These are phyloP conservation scores for Sebastes nivosus DNA, from an alignment of 2,797 vertebrate genomes.

Conservation along the genomic window DNA sequence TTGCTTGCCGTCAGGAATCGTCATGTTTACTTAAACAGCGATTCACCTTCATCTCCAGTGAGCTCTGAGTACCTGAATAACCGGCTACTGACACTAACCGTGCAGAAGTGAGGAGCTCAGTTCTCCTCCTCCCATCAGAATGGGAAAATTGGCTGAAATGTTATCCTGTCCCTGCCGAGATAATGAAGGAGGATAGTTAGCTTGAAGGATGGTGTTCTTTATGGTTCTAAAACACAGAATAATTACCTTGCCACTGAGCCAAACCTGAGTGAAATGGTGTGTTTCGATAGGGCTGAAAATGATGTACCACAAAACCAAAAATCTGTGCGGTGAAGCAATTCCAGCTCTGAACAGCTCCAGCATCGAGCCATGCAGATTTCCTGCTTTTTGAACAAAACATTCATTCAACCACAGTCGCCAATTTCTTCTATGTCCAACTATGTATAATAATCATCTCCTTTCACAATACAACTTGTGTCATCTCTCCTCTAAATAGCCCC, in stretches of 20 bases:
- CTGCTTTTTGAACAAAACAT: neutral
- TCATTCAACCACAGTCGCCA: neutral
- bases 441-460: conserved; percentile 12
- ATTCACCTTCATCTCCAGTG: conserved; percentile 38
- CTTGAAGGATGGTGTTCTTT: conserved; percentile 44
- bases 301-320: conserved; percentile 22
- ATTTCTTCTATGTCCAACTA: conserved; percentile 2
- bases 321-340: neutral
- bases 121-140: conserved; percentile 18
- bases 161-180: conserved; percentile 33
- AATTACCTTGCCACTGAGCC: conserved; percentile 28
- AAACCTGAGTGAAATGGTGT: conserved; percentile 30
- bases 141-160: conserved; percentile 45
- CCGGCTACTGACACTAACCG: neutral
- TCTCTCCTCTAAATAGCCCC: conserved; percentile 46
- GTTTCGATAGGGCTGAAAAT: conserved; percentile 11
- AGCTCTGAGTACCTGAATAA: conserved; percentile 27
- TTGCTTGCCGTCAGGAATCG: conserved; percentile 7
- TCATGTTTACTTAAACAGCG: conserved; percentile 43
- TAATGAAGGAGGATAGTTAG: conserved; percentile 49
- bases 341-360: neutral
- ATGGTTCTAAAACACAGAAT: conserved; percentile 32
- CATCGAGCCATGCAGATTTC: neutral
- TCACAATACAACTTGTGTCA: conserved; percentile 30
- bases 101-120: conserved; percentile 10